phyloP scores from a whole-genome alignment of 1,140 invertebrate genomes.

The Ceratina australensis region DNA sequence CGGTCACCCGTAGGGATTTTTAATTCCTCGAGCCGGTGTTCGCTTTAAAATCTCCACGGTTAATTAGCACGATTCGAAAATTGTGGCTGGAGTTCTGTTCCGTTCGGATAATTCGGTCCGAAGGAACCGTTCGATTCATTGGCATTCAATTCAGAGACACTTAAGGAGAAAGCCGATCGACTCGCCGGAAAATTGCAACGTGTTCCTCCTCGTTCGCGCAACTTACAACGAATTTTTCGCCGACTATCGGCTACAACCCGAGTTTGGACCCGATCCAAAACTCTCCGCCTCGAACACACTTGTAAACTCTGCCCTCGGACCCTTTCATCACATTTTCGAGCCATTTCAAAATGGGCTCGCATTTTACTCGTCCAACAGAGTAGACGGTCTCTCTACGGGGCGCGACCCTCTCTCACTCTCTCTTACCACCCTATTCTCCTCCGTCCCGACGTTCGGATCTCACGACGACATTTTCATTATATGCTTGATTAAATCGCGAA shows the following conservation, averaged over 20 bases:
- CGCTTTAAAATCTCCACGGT: too few species aligned
- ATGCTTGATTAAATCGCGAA: conserved; percentile 5
- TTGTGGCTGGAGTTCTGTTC: background rate
- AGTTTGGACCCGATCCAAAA: conserved; percentile 14
- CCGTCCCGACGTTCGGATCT: background rate
- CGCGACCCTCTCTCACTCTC: too few species aligned
- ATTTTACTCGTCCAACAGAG: conserved; percentile 2
- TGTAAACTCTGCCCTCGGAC: background rate
- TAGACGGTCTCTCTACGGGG: too few species aligned
- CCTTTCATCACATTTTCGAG: conserved; percentile 10
- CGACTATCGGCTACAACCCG: background rate
- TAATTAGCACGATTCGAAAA: too few species aligned
- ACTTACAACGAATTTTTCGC: conserved; percentile 20
- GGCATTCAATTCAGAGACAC: conserved; percentile 12
- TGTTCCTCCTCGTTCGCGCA: background rate
- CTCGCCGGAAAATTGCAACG: conserved; percentile 13
- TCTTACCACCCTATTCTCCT: too few species aligned
- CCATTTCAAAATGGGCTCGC: conserved; percentile 15
- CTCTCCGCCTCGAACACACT: conserved; percentile 3
- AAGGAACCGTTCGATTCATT: background rate
- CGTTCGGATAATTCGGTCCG: background rate
- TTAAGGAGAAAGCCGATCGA: conserved; percentile 18
- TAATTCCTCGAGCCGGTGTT: too few species aligned
- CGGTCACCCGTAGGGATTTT: too few species aligned
- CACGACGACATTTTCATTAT: background rate